phyloP scores from a whole-genome alignment of 2,797 vertebrate genomes.

The Sebastolobus alascanus region DNA sequence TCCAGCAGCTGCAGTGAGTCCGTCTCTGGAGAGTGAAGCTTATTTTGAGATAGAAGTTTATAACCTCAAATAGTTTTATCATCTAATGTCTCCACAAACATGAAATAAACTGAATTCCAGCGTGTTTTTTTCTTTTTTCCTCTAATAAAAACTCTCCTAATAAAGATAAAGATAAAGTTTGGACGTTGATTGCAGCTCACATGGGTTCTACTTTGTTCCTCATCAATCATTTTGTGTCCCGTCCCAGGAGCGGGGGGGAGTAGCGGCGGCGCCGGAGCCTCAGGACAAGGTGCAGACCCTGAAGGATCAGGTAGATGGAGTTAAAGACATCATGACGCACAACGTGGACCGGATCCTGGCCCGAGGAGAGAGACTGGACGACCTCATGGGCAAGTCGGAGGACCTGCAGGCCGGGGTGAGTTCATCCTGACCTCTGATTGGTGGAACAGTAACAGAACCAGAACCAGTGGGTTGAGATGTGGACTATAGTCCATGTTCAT shows the following conservation, averaged over 20 bases:
- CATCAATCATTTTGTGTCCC: neutral
- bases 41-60: neutral
- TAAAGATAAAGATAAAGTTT: neutral
- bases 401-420: conserved; percentile 94
- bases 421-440: neutral
- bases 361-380: conserved; percentile 92
- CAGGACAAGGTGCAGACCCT: conserved; percentile 83
- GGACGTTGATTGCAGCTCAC: neutral
- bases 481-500: too few species aligned
- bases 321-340: conserved; percentile 93
- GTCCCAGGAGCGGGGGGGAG: conserved; percentile 77
- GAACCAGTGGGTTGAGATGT: neutral
- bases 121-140: neutral
- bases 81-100: neutral
- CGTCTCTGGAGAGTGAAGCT: neutral
- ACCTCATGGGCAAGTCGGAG: conserved; percentile 93
- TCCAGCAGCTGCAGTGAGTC: too few species aligned
- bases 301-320: conserved; percentile 91
- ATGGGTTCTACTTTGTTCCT: neutral
- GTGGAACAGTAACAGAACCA: too few species aligned
- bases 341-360: conserved; percentile 96
- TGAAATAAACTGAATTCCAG: too few species aligned
- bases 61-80: neutral
- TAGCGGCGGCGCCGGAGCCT: conserved; percentile 46
- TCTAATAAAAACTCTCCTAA: neutral